These are phyloP conservation scores for Geopemphigus sp. DNA, from an alignment of 1,140 invertebrate species.

Conservation along the genomic window DNA sequence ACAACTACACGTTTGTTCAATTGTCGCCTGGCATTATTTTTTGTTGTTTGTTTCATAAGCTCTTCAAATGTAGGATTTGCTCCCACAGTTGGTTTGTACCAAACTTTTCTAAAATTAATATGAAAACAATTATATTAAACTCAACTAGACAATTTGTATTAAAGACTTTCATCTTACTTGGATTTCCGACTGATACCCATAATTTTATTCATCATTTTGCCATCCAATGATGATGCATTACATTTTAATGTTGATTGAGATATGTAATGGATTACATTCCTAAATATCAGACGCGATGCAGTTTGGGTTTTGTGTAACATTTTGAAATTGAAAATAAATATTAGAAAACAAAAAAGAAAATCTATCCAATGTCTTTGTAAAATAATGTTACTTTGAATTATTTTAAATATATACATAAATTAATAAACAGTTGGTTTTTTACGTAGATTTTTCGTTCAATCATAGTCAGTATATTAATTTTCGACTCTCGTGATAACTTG, in stretches of 20 bases:
- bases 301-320: neutral
- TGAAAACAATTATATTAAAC: neutral
- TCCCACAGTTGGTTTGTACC: slow-evolving; percentile 34
- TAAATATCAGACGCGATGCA: neutral
- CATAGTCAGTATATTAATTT: neutral
- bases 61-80: slow-evolving; percentile 29
- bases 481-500: too few species aligned
- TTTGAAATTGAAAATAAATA: neutral
- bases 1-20: slow-evolving; percentile 59
- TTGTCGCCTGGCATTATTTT: neutral
- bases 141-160: neutral
- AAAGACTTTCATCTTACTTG: neutral
- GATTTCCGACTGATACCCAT: slow-evolving; percentile 22
- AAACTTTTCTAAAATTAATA: slow-evolving; percentile 27
- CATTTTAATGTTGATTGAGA: neutral
- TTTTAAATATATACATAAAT: too few species aligned
- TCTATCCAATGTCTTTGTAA: too few species aligned
- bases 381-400: too few species aligned
- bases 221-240: slow-evolving; percentile 25
- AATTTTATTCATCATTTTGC: slow-evolving; percentile 46
- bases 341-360: too few species aligned
- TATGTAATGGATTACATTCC: neutral
- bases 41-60: slow-evolving; percentile 6
- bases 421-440: too few species aligned
- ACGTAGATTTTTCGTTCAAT: slow-evolving; percentile 13